Evolutionary conservation across 2,888 invertebrate genomes (phyloP).

Genomic region (Liopterus haemorrhoidalis): DNA sequence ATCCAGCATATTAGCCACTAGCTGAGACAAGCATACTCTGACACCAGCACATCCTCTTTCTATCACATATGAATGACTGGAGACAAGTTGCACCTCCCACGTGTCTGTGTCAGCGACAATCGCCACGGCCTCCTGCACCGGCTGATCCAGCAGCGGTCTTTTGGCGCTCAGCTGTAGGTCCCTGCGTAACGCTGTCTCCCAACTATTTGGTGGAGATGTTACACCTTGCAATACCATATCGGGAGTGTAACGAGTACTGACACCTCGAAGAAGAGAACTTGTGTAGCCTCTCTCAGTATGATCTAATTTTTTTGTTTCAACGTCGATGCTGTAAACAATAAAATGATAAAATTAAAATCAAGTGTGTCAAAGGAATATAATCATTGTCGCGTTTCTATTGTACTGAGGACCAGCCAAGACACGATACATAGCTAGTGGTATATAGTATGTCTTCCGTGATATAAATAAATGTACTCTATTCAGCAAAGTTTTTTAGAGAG

Average conservation of each 20-base stretch:
- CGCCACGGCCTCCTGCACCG: constrained; percentile 72
- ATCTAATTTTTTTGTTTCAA: too few species aligned
- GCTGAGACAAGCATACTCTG: constrained; percentile 68
- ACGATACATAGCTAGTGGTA: too few species aligned
- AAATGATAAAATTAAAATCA: too few species aligned
- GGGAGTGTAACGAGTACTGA: constrained; percentile 62
- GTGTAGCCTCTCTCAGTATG: too few species aligned
- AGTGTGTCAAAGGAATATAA: too few species aligned
- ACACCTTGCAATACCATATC: constrained; percentile 73
- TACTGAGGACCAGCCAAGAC: too few species aligned
- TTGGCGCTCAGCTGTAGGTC: constrained; percentile 50
- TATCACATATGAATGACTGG: constrained; percentile 50
- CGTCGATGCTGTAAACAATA: too few species aligned
- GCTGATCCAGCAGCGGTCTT: constrained; percentile 58
- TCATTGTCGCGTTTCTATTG: too few species aligned
- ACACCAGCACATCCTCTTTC: constrained; percentile 45
- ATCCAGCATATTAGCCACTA: constrained; percentile 80
- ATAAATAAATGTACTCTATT: too few species aligned
- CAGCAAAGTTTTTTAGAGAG: too few species aligned
- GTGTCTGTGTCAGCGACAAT: constrained; percentile 74
- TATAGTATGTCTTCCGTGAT: too few species aligned
- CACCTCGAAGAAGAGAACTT: constrained; percentile 56
- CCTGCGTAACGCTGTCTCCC: constrained; percentile 53
- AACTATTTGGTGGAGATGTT: constrained; percentile 50
- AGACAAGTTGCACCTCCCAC: constrained; percentile 60